Conservation (phyloP, 2,113 vertebrate genomes). For the Myotis yumanensis region DNA sequence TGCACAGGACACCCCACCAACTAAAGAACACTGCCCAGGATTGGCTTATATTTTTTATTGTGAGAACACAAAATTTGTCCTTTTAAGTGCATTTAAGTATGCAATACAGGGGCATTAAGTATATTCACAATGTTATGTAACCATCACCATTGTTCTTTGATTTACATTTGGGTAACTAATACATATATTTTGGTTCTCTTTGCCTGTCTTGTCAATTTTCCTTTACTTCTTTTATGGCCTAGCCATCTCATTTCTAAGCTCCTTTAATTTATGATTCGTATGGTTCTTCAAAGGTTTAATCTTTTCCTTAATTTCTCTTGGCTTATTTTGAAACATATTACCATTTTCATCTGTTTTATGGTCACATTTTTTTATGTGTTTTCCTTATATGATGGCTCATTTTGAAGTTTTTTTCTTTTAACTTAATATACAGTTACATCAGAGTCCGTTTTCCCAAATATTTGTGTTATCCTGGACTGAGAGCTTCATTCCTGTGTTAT, state of each 20-base stretch:
- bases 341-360: not conserved
- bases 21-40: not conserved
- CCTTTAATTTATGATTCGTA: not conserved
- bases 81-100: not conserved
- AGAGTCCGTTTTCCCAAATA: not conserved
- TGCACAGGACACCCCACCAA: not conserved
- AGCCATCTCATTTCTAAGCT: not conserved
- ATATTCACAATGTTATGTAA: not conserved
- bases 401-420: not conserved
- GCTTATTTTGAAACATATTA: not conserved
- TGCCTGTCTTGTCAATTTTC: not conserved
- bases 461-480: not conserved
- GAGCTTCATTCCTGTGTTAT: not conserved
- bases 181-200: not conserved
- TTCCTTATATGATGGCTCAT: not conserved
- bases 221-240: not conserved
- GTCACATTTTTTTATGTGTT: not conserved
- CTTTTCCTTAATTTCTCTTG: constrained; percentile 38
- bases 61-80: not conserved
- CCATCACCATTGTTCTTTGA: not conserved
- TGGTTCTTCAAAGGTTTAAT: not conserved
- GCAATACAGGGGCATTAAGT: not conserved
- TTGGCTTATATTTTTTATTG: not conserved
- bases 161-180: constrained; percentile 8
- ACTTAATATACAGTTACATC: not conserved